These are phyloP conservation scores for Tanypteryx hageni DNA, from an alignment of 2,888 invertebrate genomes.

Conservation along the genomic window DNA sequence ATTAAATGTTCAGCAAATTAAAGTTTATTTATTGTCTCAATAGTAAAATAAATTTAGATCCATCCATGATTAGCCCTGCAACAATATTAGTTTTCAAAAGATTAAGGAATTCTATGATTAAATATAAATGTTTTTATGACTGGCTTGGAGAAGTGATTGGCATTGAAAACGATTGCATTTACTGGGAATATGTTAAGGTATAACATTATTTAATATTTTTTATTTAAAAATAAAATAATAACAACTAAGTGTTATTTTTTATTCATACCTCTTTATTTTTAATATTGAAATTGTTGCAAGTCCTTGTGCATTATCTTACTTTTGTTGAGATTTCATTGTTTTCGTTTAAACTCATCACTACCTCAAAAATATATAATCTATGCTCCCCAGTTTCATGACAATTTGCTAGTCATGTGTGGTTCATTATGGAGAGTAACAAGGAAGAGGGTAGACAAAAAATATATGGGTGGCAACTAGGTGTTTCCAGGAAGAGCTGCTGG, in stretches of 20 bases:
- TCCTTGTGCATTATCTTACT: too few species aligned
- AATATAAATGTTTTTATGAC: background rate
- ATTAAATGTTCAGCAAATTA: constrained; percentile 19
- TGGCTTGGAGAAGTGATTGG: constrained; percentile 23
- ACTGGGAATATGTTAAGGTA: constrained; percentile 34
- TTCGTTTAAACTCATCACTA: background rate
- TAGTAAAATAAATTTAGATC: background rate
- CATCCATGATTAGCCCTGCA: background rate
- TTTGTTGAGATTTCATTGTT: background rate
- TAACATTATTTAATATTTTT: constrained; percentile 54
- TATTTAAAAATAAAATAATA: constrained; percentile 54
- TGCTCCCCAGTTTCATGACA: too few species aligned
- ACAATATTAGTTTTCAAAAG: background rate
- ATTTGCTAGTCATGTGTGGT: too few species aligned
- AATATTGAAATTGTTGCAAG: too few species aligned
- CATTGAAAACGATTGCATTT: constrained; percentile 30
- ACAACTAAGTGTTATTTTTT: background rate
- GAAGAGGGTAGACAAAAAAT: too few species aligned
- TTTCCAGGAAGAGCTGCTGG: too few species aligned
- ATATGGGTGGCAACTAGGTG: too few species aligned
- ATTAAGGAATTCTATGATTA: background rate
- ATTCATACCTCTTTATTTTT: too few species aligned
- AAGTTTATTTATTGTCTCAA: constrained; percentile 43
- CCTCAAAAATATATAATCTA: background rate
- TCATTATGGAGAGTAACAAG: too few species aligned